Conservation (phyloP, 2,113 vertebrate genomes). For the Laterallus jamaicensis region DNA sequence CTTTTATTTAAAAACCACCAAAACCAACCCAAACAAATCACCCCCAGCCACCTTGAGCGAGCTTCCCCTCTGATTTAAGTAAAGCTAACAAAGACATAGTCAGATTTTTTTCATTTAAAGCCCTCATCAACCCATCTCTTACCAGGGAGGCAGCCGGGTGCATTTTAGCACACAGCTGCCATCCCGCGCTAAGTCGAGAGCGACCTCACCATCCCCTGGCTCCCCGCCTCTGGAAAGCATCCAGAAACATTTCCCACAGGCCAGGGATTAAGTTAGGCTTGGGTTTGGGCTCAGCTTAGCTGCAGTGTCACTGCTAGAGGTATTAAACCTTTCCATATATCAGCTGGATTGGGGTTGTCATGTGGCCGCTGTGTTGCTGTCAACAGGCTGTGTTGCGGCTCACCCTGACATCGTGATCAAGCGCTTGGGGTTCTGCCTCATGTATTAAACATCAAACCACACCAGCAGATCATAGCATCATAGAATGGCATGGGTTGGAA, state of each 20-base stretch:
- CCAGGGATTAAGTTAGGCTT: background rate
- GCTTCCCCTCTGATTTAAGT: background rate
- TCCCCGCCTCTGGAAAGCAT: background rate
- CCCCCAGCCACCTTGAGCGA: background rate
- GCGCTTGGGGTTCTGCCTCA: slow-evolving; percentile 9
- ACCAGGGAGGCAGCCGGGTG: background rate
- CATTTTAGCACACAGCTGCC: background rate
- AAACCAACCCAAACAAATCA: background rate
- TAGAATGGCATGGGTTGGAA: too few relatives aligned
- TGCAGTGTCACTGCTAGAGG: background rate
- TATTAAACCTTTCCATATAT: background rate
- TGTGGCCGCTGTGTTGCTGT: background rate
- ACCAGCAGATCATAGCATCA: background rate
- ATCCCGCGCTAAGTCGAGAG: background rate
- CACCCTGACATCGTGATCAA: background rate
- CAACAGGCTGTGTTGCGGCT: background rate
- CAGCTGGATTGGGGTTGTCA: background rate
- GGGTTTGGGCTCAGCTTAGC: background rate
- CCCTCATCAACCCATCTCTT: background rate
- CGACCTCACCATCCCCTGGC: background rate
- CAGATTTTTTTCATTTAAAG: background rate
- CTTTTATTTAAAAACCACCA: background rate
- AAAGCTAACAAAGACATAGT: background rate
- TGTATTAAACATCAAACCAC: background rate
- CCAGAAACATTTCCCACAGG: background rate